Conservation (phyloP, 2,113 vertebrate genomes). For the Leucosticte australis region DNA sequence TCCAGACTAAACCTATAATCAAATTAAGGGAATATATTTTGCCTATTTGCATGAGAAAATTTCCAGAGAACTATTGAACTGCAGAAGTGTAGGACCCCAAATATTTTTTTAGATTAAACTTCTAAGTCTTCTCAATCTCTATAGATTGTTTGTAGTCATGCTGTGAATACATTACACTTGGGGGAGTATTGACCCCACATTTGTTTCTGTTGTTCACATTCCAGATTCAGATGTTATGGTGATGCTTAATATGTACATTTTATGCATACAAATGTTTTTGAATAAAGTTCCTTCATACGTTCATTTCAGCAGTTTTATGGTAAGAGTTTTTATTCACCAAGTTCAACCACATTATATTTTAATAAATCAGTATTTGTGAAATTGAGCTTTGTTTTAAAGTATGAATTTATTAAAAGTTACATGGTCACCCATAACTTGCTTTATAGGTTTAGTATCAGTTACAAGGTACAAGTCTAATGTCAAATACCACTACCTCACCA, state of each 20-base stretch:
- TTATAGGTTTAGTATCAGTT: neutral
- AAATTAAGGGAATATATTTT: neutral
- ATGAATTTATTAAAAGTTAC: neutral
- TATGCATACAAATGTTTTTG: neutral
- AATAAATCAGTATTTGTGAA: neutral
- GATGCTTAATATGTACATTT: neutral
- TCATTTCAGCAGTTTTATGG: neutral
- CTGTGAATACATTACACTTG: neutral
- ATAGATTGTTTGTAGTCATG: neutral
- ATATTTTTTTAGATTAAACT: neutral
- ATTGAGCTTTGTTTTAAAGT: neutral
- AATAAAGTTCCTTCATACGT: neutral
- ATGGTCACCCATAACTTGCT: neutral
- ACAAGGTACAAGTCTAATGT: neutral
- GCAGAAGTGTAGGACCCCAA: neutral
- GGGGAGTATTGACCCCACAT: neutral
- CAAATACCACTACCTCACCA: neutral
- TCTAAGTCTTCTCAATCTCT: neutral
- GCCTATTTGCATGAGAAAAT: neutral
- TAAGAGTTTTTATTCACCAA: neutral
- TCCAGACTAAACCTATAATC: neutral
- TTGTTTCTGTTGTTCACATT: neutral
- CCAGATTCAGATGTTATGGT: neutral
- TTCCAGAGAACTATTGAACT: neutral
- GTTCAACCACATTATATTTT: neutral